phyloP scores from a whole-genome alignment of 2,797 vertebrate genomes.

The Coilia nasus region DNA sequence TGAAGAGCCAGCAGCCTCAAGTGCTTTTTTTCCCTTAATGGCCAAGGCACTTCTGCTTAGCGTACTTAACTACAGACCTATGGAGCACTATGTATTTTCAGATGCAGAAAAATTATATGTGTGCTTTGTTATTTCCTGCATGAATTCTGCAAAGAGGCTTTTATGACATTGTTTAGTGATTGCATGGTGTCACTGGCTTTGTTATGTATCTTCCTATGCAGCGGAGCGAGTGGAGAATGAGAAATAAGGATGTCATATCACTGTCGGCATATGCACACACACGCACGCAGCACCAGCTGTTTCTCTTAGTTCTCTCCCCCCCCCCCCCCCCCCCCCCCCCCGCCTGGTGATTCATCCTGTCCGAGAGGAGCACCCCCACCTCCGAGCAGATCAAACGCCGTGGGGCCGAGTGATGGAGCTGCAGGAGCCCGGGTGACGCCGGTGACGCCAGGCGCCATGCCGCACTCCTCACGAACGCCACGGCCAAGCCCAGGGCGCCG shows the following conservation, averaged over 20 bases:
- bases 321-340: conserved; percentile 44
- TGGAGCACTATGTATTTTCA: background rate
- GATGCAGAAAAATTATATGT: conserved; percentile 31
- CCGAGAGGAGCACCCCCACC: conserved; percentile 79
- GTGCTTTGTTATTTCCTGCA: background rate
- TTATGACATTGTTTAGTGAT: background rate
- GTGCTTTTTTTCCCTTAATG: background rate
- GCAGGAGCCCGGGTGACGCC: conserved; percentile 79
- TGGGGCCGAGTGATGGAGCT: conserved; percentile 67
- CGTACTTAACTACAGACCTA: background rate
- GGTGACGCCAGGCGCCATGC: conserved; percentile 77
- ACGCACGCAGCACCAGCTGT: conserved; percentile 73
- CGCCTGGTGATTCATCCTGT: conserved; percentile 71
- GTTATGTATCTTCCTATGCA: conserved; percentile 49
- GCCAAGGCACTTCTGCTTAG: background rate
- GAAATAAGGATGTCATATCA: conserved; percentile 70
- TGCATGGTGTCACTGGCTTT: background rate
- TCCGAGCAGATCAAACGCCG: conserved; percentile 81
- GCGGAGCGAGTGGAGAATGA: conserved; percentile 60
- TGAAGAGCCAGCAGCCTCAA: background rate
- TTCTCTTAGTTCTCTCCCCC: conserved; percentile 72
- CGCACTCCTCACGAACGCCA: conserved; percentile 86
- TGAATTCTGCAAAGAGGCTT: conserved; percentile 20
- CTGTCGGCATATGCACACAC: conserved; percentile 61
- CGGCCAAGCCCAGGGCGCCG: conserved; percentile 57